These are phyloP conservation scores for Cyprichromis sp. DNA, from an alignment of 2,113 vertebrate species.

Conservation along the genomic window DNA sequence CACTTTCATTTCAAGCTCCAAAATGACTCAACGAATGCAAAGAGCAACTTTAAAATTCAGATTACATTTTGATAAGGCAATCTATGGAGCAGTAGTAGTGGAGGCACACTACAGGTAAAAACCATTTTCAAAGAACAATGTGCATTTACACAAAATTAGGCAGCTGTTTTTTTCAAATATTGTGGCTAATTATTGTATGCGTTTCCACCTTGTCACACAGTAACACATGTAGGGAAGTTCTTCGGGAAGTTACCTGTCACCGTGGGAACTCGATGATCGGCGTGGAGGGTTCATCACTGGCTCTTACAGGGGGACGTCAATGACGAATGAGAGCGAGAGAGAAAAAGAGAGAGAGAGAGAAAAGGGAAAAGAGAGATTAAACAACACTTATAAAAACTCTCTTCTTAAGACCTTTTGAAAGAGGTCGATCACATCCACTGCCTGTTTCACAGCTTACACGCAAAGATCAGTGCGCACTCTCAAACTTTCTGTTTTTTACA, in stretches of 20 bases:
- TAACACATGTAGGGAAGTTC: neutral
- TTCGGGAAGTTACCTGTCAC: conserved; percentile 68
- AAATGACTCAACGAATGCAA: neutral
- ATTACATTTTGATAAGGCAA: neutral
- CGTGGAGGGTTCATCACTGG: conserved; percentile 64
- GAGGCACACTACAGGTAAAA: neutral
- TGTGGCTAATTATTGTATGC: neutral
- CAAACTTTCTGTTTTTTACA: neutral
- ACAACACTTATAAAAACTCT: conserved; percentile 4
- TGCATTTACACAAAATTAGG: neutral
- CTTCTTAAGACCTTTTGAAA: neutral
- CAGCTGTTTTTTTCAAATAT: neutral
- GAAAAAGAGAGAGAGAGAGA: neutral
- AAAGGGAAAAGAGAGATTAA: neutral
- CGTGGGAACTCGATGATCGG: conserved; percentile 59
- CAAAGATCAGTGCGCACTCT: neutral
- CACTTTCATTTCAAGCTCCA: neutral
- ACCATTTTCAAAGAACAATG: fast-evolving
- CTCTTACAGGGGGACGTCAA: conserved; percentile 35
- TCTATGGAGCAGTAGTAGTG: neutral
- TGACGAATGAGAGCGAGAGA: neutral
- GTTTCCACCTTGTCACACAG: neutral
- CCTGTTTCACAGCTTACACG: neutral
- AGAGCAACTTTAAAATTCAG: neutral
- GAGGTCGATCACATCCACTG: neutral